A percentile compares a stretch with the other conserved stretches of the same genome.
These are phyloP conservation scores for Caenorhabditis panamensis DNA, from an alignment of 2,888 invertebrate genomes.

Conservation along the genomic window DNA sequence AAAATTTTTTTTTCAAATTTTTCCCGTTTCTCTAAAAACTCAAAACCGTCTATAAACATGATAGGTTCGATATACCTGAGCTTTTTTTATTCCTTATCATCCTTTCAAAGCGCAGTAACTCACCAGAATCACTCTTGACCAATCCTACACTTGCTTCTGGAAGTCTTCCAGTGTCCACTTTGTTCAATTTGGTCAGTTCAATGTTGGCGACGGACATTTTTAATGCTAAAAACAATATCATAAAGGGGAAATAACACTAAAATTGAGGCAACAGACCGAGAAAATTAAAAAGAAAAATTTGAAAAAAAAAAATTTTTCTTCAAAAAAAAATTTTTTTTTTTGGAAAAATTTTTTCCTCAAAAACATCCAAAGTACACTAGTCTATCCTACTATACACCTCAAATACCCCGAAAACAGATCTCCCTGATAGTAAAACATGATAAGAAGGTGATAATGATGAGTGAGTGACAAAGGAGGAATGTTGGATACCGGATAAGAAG, in stretches of 20 bases:
- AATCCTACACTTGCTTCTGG: slow-evolving; percentile 48
- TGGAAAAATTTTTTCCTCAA: no score
- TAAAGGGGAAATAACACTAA: background rate
- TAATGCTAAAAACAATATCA: slow-evolving; percentile 4
- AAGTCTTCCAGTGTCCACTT: slow-evolving; percentile 34
- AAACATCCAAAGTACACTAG: no score
- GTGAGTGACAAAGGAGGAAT: no score
- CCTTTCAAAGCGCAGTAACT: background rate
- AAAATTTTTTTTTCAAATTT: no score
- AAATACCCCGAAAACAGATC: no score
- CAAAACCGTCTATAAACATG: no score
- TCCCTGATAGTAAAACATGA: background rate
- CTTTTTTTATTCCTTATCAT: no score
- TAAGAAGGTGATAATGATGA: slow-evolving; percentile 9
- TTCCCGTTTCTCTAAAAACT: no score
- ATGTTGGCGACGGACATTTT: slow-evolving; percentile 29
- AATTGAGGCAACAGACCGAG: background rate
- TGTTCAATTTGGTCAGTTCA: slow-evolving; percentile 37
- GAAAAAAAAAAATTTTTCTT: no score
- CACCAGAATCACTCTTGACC: slow-evolving; percentile 37
- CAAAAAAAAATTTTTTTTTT: no score
- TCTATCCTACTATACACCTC: no score
- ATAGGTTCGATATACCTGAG: no score
- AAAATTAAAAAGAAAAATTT: background rate
- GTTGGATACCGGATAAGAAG: slow-evolving; percentile 18